Conservation (phyloP, 2,113 vertebrate genomes). For the Rhizomys pruinosus region DNA sequence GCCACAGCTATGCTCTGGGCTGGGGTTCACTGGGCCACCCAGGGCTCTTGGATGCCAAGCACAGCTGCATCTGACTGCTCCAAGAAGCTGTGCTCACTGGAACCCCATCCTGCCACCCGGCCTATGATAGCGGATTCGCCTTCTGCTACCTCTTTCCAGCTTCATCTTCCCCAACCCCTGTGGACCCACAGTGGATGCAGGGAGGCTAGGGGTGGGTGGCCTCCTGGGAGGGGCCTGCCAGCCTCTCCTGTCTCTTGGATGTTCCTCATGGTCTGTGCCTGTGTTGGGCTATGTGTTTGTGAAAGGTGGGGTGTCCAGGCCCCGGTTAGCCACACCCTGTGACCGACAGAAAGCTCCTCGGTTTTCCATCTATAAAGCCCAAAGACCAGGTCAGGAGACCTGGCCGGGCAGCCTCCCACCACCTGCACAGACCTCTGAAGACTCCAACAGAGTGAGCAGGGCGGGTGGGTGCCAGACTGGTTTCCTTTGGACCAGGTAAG, state of each 20-base stretch:
- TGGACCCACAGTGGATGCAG: neutral
- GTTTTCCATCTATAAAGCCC: neutral
- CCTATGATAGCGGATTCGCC: neutral
- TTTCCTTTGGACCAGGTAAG: too few species aligned
- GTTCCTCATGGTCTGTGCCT: neutral
- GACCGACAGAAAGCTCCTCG: neutral
- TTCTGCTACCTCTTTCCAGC: neutral
- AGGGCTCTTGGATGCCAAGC: neutral
- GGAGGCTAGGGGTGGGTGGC: neutral
- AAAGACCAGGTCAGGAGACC: neutral
- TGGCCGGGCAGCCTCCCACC: fast-evolving
- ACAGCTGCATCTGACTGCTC: neutral
- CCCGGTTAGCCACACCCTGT: neutral
- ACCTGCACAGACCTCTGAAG: neutral
- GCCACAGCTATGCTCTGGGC: neutral
- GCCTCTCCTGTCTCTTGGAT: neutral
- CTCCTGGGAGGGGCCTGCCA: neutral
- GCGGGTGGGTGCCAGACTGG: neutral
- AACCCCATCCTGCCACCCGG: neutral
- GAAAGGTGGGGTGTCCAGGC: too few species aligned
- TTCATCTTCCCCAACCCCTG: neutral
- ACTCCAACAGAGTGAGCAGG: neutral
- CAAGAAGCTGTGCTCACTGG: constrained; percentile 36
- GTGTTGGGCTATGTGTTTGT: too few species aligned
- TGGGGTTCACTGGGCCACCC: neutral